Conservation (phyloP, 1,140 invertebrate genomes). For the Acromyrmex echinatior region DNA sequence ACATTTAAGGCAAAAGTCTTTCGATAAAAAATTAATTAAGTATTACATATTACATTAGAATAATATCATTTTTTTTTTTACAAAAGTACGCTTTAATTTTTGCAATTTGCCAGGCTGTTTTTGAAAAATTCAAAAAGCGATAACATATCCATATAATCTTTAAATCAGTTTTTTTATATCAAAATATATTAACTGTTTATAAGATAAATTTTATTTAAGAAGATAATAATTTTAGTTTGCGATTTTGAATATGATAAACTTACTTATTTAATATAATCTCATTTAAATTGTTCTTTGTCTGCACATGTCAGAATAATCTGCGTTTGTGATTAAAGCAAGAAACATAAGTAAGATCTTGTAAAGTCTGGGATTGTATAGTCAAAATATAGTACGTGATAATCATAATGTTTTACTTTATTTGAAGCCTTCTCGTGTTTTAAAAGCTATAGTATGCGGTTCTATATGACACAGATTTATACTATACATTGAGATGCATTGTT, state of each 20-base stretch:
- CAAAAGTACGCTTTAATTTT: neutral
- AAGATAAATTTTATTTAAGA: constrained; percentile 1
- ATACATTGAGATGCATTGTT: neutral
- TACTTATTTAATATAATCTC: neutral
- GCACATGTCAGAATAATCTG: neutral
- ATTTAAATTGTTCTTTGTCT: neutral
- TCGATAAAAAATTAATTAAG: neutral
- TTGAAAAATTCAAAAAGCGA: neutral
- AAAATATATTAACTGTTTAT: neutral
- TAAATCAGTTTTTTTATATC: constrained; percentile 20
- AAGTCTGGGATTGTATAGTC: neutral
- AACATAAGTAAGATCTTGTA: neutral
- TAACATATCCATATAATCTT: neutral
- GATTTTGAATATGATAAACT: neutral
- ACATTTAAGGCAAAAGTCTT: neutral
- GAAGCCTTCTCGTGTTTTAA: neutral
- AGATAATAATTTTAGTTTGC: neutral
- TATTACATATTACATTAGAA: neutral
- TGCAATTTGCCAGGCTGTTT: neutral
- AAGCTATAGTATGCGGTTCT: neutral
- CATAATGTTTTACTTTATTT: neutral
- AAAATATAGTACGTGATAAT: neutral
- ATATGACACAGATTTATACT: neutral
- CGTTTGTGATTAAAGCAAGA: neutral
- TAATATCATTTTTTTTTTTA: neutral